Evolutionary conservation across 2,797 vertebrate species (phyloP), one percentile per base, ranked within the genome.

Genomic region (Chaetodon trifasciatus): DNA sequence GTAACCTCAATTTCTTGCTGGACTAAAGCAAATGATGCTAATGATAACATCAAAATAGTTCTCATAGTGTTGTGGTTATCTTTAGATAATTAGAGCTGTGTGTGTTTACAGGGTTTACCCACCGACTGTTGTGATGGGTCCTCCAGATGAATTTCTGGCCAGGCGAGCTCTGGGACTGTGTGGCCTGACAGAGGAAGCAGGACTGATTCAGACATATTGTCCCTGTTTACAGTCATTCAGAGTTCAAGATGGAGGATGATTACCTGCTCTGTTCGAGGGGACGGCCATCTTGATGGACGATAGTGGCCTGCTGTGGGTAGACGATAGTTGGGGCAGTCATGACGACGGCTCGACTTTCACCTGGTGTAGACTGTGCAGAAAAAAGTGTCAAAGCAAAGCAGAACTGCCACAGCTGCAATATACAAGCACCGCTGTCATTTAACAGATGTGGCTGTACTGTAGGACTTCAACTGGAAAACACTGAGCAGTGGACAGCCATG

Each of bases 81-180:
- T 79, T 79, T 64, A 50, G 64, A 66, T 78, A 76, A 79, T 58
- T 68, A 67, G 21, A 84, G 53, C 63, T 67, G 66, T 56, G 53
- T 56, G 32, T 15, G 8, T 15, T 10, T 12, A 6, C 35, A 35
- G 47, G 35, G 16, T 70, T 87, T 84, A 89, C 96, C 93, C 95
- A 99, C 98, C 98, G 12, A 99, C 94, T 90, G 97, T 99, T 70
- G 97, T 99, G 91, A 99, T 95, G 1, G 97, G 95, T 76, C 86
- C 94, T 42, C 90, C 91, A 10, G 96, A 92, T 19, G 94, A 91
- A 77, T 93, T 96, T 86, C 96, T 96, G 81, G 91, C 81, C 78
- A 95, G 84, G 47, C 97, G 96, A 85, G 95, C 91, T 86, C 98
- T 96, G 75, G 98, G 97, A 92, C 97, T 98, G 89, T 95, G 96